Evolutionary conservation across 2,797 vertebrate species (phyloP), one percentile per base, ranked within the genome.

Genomic region (Cyclopterus lumpus): DNA sequence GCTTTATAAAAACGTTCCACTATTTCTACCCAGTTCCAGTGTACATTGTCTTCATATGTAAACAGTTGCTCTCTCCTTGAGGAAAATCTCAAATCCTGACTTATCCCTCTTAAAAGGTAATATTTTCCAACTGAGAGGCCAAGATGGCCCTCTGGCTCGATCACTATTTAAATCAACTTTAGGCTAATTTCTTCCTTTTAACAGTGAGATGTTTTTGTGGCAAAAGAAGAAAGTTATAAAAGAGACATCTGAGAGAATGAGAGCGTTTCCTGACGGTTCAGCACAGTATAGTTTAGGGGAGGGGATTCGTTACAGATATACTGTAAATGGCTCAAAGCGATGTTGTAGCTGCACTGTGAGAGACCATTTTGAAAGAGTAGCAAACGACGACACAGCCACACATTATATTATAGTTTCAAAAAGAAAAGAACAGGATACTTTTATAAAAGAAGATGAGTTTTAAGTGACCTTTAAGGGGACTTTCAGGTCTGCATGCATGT

Each of bases 1-100:
- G 54, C 87, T 91, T 91, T 90, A 92, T 88, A 88, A 88, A 87
- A 91, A 88, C 86, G 87, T 90, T 88, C 77, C 84, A 88, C 87
- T 87, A 88, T 90, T 92, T 87, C 79, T 81, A 73, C 65, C 83
- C 81, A 85, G 82, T 92, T 88, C 73, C 76, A 83, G 71, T 15
- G 18, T 20, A 85, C 84, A 83, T 84, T 71, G 57, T 88, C 84
- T 89, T 90, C 76, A 60, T 67, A 20, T 72, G 88, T 81, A 90
- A 91, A 89, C 77, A 76, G 38, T 58, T 53, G 30, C 79, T 73
- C 54, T 73, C 80, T 74, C 79, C 58, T 48, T 61, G n/a, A 76
- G 70, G 62, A 81, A 84, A 88, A 84, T 71, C 59, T 73, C 18
- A 74, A 81, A 81, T 76, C 58, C 67, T 66, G 28, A 84, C 65